These are phyloP conservation scores for Ficedula albicollis DNA, from an alignment of 2,797 vertebrate species.

Conservation along the genomic window DNA sequence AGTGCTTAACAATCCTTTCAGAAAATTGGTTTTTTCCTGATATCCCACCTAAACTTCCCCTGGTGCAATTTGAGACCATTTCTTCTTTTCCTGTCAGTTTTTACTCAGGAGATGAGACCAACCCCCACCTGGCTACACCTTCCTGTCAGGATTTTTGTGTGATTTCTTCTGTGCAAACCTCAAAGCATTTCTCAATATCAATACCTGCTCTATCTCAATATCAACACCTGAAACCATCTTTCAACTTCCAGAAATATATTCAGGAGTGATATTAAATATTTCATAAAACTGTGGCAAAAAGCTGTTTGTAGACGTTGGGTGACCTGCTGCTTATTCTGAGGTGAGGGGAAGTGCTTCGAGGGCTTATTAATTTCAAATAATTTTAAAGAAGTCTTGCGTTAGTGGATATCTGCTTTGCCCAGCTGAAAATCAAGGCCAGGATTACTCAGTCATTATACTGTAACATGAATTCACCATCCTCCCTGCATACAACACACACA, in stretches of 20 bases:
- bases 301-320: conserved; percentile 13
- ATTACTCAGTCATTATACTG: conserved; percentile 8
- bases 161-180: conserved; percentile 38
- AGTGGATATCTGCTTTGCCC: conserved; percentile 25
- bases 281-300: conserved; percentile 52
- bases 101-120: background rate
- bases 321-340: conserved; percentile 22
- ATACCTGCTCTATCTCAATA: conserved; percentile 22
- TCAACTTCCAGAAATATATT: conserved; percentile 51
- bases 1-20: background rate
- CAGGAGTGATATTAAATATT: conserved; percentile 53
- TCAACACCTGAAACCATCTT: conserved; percentile 7
- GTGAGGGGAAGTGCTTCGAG: conserved; percentile 25
- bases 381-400: conserved; percentile 32
- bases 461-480: conserved; percentile 1
- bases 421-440: conserved; percentile 57
- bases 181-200: conserved; percentile 48
- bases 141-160: background rate
- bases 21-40: background rate
- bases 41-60: background rate
- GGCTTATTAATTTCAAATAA: conserved; percentile 64
- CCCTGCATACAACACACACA: conserved; percentile 19
- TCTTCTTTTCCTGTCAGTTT: background rate
- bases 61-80: background rate
- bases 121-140: background rate